Evolutionary conservation across 2,888 invertebrate species (phyloP).

Genomic region (Didymodactylos carnosus): DNA sequence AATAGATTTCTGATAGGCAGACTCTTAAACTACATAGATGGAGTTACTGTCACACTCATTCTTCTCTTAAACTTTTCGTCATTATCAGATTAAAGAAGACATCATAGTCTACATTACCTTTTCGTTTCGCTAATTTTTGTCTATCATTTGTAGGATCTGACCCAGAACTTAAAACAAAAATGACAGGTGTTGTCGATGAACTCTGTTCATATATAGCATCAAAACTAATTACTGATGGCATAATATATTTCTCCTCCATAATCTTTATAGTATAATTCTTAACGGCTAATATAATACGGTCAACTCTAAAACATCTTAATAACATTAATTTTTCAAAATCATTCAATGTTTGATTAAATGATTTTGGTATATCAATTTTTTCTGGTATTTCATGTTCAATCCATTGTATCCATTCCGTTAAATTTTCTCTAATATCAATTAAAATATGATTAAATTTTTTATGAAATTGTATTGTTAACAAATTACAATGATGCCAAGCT

Average conservation of each 20-base stretch:
- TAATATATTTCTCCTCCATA: constrained; percentile 70
- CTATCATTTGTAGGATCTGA: constrained; percentile 36
- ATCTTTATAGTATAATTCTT: constrained; percentile 57
- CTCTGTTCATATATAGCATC: constrained; percentile 67
- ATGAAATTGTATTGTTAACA: constrained; percentile 47
- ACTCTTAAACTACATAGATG: too few species aligned
- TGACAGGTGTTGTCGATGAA: constrained; percentile 44
- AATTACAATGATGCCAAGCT: constrained; percentile 64
- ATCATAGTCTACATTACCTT: constrained; percentile 33
- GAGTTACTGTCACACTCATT: too few species aligned
- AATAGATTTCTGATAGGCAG: too few species aligned
- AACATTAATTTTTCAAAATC: constrained; percentile 56
- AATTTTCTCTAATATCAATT: constrained; percentile 41
- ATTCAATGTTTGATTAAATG: constrained; percentile 46
- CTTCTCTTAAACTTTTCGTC: too few species aligned
- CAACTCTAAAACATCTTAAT: constrained; percentile 66
- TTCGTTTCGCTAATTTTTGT: constrained; percentile 34
- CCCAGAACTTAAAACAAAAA: constrained; percentile 36
- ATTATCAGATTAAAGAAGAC: too few species aligned
- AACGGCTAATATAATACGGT: constrained; percentile 65
- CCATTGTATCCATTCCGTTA: constrained; percentile 56
- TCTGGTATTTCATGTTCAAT: constrained; percentile 66
- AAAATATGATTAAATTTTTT: constrained; percentile 47
- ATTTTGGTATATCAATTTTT: constrained; percentile 47
- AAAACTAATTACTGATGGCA: constrained; percentile 64